Conservation (phyloP, 1,140 invertebrate genomes). For the Conus ventricosus region DNA sequence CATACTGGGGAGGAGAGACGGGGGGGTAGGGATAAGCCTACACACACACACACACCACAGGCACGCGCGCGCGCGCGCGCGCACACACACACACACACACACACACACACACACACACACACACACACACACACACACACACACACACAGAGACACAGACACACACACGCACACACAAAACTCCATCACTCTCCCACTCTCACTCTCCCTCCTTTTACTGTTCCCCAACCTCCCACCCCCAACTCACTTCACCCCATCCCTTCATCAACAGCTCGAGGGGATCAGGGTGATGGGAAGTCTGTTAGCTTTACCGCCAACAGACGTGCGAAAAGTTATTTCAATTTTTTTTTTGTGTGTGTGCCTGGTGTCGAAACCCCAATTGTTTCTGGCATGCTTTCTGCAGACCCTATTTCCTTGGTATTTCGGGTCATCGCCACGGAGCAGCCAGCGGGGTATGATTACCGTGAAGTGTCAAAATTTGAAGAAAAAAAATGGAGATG, state of each 20-base stretch:
- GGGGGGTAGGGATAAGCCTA: background rate
- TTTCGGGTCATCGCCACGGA: constrained; percentile 14
- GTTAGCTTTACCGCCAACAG: constrained; percentile 1
- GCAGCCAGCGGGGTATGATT: background rate
- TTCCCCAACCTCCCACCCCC: background rate
- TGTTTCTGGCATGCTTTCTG: constrained; percentile 17
- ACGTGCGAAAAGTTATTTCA: constrained; percentile 13
- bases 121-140: background rate
- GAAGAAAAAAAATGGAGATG: background rate
- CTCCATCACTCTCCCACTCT: too few relatives aligned
- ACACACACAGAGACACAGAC: background rate
- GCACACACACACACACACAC: background rate
- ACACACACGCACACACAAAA: background rate
- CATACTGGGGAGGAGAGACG: background rate
- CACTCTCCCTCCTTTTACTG: too few relatives aligned
- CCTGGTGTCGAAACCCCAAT: constrained; percentile 19
- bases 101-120: background rate
- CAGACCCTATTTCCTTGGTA: constrained; percentile 19
- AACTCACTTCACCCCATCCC: background rate
- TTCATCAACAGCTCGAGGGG: background rate
- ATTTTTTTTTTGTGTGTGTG: background rate
- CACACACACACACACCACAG: constrained; percentile 4
- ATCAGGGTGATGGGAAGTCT: constrained; percentile 3
- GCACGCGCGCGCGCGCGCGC: background rate
- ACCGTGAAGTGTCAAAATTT: constrained; percentile 13